A percentile compares a stretch with the other conserved stretches of the same genome.
phyloP scores from a whole-genome alignment of 2,797 vertebrate genomes.

The Gastrophryne carolinensis region DNA sequence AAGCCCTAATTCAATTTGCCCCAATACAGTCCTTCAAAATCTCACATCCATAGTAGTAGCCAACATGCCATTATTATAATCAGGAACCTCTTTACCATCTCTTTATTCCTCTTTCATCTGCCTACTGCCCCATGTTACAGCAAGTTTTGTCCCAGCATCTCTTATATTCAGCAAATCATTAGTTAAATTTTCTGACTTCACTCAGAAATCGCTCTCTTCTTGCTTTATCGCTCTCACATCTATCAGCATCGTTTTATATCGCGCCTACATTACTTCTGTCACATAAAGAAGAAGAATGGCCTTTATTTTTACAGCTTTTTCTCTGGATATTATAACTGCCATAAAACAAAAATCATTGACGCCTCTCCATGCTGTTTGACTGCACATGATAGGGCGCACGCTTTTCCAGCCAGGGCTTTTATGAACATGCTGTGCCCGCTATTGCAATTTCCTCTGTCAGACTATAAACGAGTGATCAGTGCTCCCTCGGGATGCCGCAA shows the following conservation, averaged over 20 bases:
- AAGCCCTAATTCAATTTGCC: too few relatives aligned
- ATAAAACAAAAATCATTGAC: neutral
- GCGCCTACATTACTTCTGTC: neutral
- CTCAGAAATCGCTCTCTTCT: neutral
- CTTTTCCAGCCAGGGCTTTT: neutral
- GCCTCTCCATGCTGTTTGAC: neutral
- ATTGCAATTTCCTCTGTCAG: neutral
- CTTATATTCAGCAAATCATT: too few relatives aligned
- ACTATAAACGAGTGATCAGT: neutral
- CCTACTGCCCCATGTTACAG: too few relatives aligned
- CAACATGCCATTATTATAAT: too few relatives aligned
- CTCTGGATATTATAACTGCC: neutral
- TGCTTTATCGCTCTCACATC: neutral
- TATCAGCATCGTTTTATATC: neutral
- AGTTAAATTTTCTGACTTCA: neutral
- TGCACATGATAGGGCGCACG: too few relatives aligned
- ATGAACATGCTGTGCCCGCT: neutral
- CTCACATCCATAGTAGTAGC: too few relatives aligned
- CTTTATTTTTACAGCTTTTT: neutral
- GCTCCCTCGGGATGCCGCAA: neutral
- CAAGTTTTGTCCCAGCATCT: too few relatives aligned
- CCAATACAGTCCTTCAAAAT: too few relatives aligned
- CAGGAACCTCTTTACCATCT: too few relatives aligned
- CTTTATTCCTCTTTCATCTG: too few relatives aligned
- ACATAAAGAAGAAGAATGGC: neutral